These are phyloP conservation scores for Paradoxurus hermaphroditus DNA, from an alignment of 2,113 vertebrate species.

Conservation along the genomic window DNA sequence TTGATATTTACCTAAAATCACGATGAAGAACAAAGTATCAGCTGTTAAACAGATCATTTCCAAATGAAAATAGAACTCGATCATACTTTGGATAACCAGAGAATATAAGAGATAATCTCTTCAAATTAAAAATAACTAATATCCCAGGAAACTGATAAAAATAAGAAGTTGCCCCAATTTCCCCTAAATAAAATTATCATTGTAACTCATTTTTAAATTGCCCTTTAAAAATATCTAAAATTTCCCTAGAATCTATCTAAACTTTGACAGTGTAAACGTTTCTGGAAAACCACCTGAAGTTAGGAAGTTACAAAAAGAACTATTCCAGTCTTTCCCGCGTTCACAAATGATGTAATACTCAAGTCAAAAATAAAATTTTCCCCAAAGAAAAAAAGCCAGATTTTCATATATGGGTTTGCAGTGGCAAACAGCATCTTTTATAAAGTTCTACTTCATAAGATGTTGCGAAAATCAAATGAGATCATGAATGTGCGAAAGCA, in stretches of 20 bases:
- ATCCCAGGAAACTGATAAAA: neutral
- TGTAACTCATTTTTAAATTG: neutral
- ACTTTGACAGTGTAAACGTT: neutral
- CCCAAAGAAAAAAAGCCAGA: neutral
- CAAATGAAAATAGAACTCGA: slow-evolving; percentile 43
- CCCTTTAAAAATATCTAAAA: neutral
- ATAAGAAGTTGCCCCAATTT: neutral
- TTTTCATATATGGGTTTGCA: neutral
- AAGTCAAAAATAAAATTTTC: slow-evolving; percentile 1
- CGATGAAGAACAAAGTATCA: slow-evolving; percentile 26
- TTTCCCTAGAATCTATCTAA: neutral
- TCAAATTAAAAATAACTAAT: slow-evolving; percentile 19
- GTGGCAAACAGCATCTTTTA: neutral
- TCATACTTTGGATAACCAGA: neutral
- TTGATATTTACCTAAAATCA: slow-evolving; percentile 26
- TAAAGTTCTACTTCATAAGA: neutral
- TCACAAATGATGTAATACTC: neutral
- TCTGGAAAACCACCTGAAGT: neutral
- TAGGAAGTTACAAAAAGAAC: neutral
- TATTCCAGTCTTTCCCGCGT: neutral
- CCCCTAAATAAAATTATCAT: neutral
- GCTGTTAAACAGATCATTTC: slow-evolving; percentile 35
- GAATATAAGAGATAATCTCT: neutral
- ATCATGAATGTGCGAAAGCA: neutral
- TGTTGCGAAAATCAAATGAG: neutral